Evolutionary conservation across 2,888 invertebrate species (phyloP).

Genomic region (Drosophila mulleri): DNA sequence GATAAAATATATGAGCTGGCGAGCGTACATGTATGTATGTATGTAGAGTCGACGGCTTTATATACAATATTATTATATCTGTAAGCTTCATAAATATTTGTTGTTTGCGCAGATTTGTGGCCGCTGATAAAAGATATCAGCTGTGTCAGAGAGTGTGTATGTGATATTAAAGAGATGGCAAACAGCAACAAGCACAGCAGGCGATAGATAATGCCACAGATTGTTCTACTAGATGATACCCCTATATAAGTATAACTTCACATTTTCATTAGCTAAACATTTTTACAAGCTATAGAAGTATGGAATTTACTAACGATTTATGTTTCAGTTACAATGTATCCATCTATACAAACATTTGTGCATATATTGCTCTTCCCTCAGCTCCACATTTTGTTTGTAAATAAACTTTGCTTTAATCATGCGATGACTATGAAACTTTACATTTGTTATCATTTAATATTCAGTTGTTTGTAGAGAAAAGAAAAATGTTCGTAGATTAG

Average conservation of each 20-base stretch:
- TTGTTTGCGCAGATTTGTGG: slow-evolving; percentile 69
- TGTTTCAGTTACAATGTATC: too few species aligned
- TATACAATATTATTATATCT: slow-evolving; percentile 24
- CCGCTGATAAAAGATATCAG: slow-evolving; percentile 50
- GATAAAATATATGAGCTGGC: slow-evolving; percentile 64
- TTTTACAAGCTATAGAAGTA: not conserved
- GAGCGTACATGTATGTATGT: slow-evolving; percentile 20
- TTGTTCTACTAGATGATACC: not conserved
- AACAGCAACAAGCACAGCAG: slow-evolving; percentile 1
- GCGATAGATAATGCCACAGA: not conserved
- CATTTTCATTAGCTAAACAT: not conserved
- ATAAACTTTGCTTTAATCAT: not conserved
- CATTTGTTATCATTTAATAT: not conserved
- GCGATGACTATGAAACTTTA: not conserved
- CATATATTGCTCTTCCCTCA: not conserved
- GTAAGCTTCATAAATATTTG: slow-evolving; percentile 62
- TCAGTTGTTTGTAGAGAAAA: not conserved
- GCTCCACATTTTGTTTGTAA: not conserved
- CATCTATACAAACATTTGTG: not conserved
- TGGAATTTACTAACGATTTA: too few species aligned
- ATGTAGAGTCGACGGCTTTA: not conserved
- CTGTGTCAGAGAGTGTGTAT: not conserved
- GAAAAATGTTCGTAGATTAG: too few species aligned
- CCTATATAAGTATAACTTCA: not conserved
- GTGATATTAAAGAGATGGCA: slow-evolving; percentile 22